Conservation (phyloP, 2,888 invertebrate species). For the Phymatocera aterrima region DNA sequence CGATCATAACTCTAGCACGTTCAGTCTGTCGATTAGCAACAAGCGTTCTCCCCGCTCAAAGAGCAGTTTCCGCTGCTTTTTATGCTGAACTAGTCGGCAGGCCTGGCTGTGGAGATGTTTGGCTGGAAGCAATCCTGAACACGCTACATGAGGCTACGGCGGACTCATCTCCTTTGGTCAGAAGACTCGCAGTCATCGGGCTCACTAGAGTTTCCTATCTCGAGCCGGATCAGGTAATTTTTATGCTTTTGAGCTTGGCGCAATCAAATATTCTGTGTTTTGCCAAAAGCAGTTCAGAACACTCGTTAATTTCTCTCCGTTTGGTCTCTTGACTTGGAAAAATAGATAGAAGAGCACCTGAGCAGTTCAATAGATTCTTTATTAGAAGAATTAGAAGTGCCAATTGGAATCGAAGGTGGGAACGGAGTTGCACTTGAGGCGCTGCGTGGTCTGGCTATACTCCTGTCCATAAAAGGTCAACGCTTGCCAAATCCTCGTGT, state of each 20-base stretch:
- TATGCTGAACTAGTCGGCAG: constrained; percentile 66
- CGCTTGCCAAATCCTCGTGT: constrained; percentile 66
- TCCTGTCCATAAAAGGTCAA: constrained; percentile 62
- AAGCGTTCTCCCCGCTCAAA: constrained; percentile 63
- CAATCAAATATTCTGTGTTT: too few relatives aligned
- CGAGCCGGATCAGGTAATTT: constrained; percentile 57
- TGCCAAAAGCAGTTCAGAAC: too few relatives aligned
- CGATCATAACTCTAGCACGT: constrained; percentile 58
- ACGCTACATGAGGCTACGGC: constrained; percentile 65
- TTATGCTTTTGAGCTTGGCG: too few relatives aligned
- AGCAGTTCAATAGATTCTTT: constrained; percentile 65
- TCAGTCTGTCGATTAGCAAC: constrained; percentile 63
- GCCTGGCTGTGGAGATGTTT: constrained; percentile 61
- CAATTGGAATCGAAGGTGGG: constrained; percentile 62
- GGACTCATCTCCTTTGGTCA: constrained; percentile 67
- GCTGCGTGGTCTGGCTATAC: constrained; percentile 63
- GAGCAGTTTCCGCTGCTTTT: constrained; percentile 64
- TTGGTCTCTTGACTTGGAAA: not conserved
- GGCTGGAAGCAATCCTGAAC: constrained; percentile 68
- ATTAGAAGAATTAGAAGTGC: constrained; percentile 68
- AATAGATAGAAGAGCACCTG: constrained; percentile 65
- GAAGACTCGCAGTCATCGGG: constrained; percentile 67
- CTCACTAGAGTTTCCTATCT: constrained; percentile 65
- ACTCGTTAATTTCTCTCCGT: too few relatives aligned
- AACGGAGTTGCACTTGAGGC: constrained; percentile 67